Base-by-base conservation (phyloP, 2,888 invertebrate species). In the Prostheceraeus crozeri region DNA sequence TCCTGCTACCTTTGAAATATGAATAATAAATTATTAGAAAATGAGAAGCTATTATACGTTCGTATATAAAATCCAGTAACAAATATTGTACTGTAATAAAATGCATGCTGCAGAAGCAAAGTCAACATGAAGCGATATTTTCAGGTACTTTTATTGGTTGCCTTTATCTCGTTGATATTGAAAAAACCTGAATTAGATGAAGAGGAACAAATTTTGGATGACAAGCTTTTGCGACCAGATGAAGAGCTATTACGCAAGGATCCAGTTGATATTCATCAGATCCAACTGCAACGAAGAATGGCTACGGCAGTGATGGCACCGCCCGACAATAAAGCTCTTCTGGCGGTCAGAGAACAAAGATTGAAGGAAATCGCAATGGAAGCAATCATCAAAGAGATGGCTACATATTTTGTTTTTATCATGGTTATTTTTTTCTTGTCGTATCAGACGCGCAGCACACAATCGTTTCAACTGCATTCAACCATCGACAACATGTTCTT, bases 391-490 rank as follows among this genome's bases (percentile, higher is more conserved):
- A 72, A 72, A 58, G 72, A 72, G 62, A 70, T 71, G 25, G 55
- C 67, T 11, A 62, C 71, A 28, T 75, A 75, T 63, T 62, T 69
- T n/a, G 68, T 74, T 64, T 75, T 75, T 64, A 67, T 74, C 4
- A 62, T 74, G 2, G 65, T 75, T 45, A 66, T 75, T 23, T 73
- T 75, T 68, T 75, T 75, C 68, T 63, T 75, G 31, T 73, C 74
- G 28, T 74, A 75, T 64, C 74, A 75, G 64, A 69, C 72, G 54
- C 65, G 75, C 11, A 72, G 72, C 62, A 66, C 67, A 3, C 64
- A 68, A 59, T 72, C 72, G 2, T 74, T 65, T 64, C 36, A 60
- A 10, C 68, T 67, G 53, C 67, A 69, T 3, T 62, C 66, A 33
- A 72, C 70, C 62, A 63, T 74, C 51, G 69, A 68, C 57, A 69